phyloP scores from a whole-genome alignment of 2,797 vertebrate genomes.

The Heliangelus exortis region DNA sequence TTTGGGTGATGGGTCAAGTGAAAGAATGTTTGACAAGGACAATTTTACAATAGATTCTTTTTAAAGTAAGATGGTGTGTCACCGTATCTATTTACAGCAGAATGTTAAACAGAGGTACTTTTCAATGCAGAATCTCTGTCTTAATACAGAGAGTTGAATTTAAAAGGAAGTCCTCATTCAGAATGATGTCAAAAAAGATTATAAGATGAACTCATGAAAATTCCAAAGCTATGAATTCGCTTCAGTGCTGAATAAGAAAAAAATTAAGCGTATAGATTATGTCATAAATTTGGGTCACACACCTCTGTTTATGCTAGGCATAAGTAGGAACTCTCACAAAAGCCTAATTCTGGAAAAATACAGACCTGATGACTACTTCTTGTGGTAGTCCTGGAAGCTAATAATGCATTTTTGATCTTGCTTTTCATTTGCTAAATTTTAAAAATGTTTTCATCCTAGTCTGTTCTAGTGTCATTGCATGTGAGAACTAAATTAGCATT shows the following conservation, averaged over 20 bases:
- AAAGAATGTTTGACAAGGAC: conserved; percentile 18
- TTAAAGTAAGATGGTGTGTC: conserved; percentile 5
- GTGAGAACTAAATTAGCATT: conserved; percentile 3
- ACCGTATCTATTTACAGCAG: conserved; percentile 31
- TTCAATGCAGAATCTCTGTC: background rate
- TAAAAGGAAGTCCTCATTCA: background rate
- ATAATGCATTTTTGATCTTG: conserved; percentile 24
- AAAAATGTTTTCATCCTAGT: conserved; percentile 22
- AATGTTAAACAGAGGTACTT: conserved; percentile 30
- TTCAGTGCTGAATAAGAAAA: background rate
- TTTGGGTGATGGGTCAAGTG: conserved; percentile 31
- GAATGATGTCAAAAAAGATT: background rate
- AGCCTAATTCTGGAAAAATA: background rate
- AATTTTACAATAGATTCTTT: conserved; percentile 16
- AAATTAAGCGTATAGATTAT: background rate
- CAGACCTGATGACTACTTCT: conserved; percentile 9
- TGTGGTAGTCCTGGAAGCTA: background rate
- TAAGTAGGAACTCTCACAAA: background rate
- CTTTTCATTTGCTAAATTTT: conserved; percentile 48
- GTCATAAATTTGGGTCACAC: background rate
- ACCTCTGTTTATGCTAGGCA: background rate
- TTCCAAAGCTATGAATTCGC: background rate
- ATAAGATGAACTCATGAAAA: background rate
- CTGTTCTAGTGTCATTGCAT: background rate
- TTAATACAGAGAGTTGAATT: background rate